Percentiles rank a stretch among this genome's conserved stretches.
phyloP scores from a whole-genome alignment of 2,113 vertebrate genomes.

The Eupsittula cactorum region DNA sequence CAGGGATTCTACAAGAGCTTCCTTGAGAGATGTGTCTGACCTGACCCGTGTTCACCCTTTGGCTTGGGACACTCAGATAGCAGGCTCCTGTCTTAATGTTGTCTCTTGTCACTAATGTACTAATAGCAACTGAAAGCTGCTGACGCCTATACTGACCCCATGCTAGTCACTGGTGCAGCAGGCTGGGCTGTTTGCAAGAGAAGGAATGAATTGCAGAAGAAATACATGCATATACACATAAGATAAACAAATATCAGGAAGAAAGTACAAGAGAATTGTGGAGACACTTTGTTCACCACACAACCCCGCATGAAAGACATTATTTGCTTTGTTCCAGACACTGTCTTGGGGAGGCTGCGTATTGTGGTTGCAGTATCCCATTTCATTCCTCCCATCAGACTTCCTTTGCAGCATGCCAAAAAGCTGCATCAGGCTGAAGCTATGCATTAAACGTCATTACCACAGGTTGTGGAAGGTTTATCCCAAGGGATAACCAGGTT shows the following conservation, averaged over 20 bases:
- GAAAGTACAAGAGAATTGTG: neutral
- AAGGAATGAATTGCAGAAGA: neutral
- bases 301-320: neutral
- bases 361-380: neutral
- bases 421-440: neutral
- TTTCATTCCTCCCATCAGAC: neutral
- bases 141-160: accelerated
- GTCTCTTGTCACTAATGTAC: neutral
- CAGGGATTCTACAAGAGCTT: neutral
- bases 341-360: neutral
- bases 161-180: neutral
- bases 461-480: neutral
- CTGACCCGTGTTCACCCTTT: neutral
- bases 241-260: neutral
- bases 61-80: neutral
- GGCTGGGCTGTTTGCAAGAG: neutral
- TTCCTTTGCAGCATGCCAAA: neutral
- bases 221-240: neutral
- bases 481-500: neutral
- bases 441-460: too few species aligned
- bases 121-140: neutral
- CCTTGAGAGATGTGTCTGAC: neutral
- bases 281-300: neutral
- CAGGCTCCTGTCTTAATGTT: neutral
- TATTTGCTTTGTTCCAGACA: neutral